Conservation (phyloP, 2,888 invertebrate genomes). For the Lithophane ornitopus region DNA sequence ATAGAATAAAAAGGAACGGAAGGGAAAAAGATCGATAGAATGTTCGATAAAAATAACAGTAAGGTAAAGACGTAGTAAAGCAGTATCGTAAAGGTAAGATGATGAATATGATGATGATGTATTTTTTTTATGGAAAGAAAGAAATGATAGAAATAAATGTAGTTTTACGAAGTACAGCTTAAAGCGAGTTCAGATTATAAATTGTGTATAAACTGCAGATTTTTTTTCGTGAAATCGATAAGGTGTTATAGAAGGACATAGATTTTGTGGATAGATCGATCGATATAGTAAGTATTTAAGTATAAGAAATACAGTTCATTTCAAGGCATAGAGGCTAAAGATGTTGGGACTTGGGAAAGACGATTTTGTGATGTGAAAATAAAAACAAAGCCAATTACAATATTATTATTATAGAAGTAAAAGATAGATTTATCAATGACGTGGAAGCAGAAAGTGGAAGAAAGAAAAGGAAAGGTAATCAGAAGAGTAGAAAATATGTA, state of each 20-base stretch:
- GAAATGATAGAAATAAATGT: neutral
- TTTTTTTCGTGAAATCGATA: neutral
- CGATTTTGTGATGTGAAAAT: neutral
- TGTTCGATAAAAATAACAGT: neutral
- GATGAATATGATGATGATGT: neutral
- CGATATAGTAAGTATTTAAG: neutral
- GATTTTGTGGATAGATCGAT: neutral
- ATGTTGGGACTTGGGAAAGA: neutral
- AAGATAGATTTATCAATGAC: neutral
- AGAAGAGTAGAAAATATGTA: slow-evolving; percentile 10
- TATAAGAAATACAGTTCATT: neutral
- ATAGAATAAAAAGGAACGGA: neutral
- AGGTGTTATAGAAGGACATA: neutral
- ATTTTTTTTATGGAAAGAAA: neutral
- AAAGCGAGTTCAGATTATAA: neutral
- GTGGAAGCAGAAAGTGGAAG: neutral
- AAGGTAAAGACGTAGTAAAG: neutral
- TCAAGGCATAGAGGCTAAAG: neutral
- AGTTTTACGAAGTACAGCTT: slow-evolving; percentile 10
- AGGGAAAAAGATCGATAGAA: neutral
- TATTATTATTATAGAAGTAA: neutral
- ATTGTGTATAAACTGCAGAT: neutral
- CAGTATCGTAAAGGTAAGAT: neutral
- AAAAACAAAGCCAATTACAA: neutral
- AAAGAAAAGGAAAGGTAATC: neutral